Evolutionary conservation across 2,888 invertebrate species (phyloP).

Genomic region (Teleogryllus oceanicus): DNA sequence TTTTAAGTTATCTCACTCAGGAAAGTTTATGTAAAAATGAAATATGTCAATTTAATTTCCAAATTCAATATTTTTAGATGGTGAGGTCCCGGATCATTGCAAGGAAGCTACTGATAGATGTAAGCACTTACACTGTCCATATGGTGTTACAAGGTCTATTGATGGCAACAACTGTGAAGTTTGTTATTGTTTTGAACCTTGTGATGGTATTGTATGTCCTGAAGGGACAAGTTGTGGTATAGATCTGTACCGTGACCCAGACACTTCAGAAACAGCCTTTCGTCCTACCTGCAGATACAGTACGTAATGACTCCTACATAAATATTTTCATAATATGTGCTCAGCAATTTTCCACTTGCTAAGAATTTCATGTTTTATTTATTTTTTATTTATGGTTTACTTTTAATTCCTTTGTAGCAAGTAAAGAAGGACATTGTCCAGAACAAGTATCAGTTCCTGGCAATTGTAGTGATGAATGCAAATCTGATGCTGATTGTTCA

Average conservation of each 20-base stretch:
- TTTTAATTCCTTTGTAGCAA: conserved; percentile 49
- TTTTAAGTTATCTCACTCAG: too few relatives aligned
- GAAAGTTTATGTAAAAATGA: too few relatives aligned
- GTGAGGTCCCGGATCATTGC: conserved; percentile 48
- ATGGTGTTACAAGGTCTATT: conserved; percentile 63
- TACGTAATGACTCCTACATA: conserved; percentile 45
- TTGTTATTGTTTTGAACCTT: conserved; percentile 75
- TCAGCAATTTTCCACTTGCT: background rate
- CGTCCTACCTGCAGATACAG: conserved; percentile 62
- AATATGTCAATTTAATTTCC: too few relatives aligned
- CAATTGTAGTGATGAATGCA: conserved; percentile 69
- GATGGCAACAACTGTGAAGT: conserved; percentile 63
- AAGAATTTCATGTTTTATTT: background rate
- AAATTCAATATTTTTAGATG: background rate
- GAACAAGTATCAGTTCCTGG: conserved; percentile 46
- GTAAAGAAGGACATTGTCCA: conserved; percentile 70
- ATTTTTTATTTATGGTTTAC: background rate
- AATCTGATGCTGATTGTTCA: conserved; percentile 76
- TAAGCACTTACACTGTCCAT: conserved; percentile 62
- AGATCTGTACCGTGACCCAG: conserved; percentile 51
- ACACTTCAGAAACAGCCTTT: conserved; percentile 49
- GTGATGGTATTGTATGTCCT: conserved; percentile 58
- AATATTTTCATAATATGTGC: background rate
- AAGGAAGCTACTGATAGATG: conserved; percentile 60
- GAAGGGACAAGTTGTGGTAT: conserved; percentile 66